These are phyloP conservation scores for Drosophila willistoni DNA, from an alignment of 1,140 invertebrate genomes.

Conservation along the genomic window DNA sequence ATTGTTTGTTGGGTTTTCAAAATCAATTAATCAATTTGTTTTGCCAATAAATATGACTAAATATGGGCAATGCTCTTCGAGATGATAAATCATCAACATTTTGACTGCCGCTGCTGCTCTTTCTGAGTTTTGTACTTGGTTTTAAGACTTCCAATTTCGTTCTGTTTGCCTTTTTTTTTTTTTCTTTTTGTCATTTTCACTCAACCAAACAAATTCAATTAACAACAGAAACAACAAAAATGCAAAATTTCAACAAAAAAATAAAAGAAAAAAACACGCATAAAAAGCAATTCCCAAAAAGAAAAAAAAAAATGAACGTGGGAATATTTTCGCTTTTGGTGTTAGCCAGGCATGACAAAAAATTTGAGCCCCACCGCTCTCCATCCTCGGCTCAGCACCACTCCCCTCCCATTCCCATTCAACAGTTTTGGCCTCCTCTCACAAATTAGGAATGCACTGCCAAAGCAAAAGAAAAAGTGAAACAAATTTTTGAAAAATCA, in stretches of 20 bases:
- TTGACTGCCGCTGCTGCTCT: constrained; percentile 27
- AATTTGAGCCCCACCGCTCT: constrained; percentile 40
- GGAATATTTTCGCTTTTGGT: constrained; percentile 65
- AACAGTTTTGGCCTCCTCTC: constrained; percentile 18
- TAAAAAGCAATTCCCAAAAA: constrained; percentile 32
- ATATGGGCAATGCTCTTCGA: constrained; percentile 61
- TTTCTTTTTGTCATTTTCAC: constrained; percentile 57
- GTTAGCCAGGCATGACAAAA: constrained; percentile 61
- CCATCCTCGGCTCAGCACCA: background rate
- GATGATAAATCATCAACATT: constrained; percentile 62
- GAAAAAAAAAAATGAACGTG: constrained; percentile 59
- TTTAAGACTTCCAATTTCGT: too few relatives aligned
- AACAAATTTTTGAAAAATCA: constrained; percentile 29
- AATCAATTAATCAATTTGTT: constrained; percentile 78
- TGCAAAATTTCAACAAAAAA: constrained; percentile 34
- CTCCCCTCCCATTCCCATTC: background rate
- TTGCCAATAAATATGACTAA: constrained; percentile 75
- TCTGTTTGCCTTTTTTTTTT: constrained; percentile 25
- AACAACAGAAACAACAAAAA: constrained; percentile 36
- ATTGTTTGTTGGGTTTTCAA: constrained; percentile 1
- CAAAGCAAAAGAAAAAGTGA: constrained; percentile 40
- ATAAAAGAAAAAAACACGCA: constrained; percentile 53
- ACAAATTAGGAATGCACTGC: constrained; percentile 69
- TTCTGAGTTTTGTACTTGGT: background rate
- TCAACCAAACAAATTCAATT: constrained; percentile 73